A percentile compares a stretch with the other conserved stretches of the same genome.
Conservation (phyloP, 2,797 vertebrate genomes). For the Enteromius thamalakanensis region DNA sequence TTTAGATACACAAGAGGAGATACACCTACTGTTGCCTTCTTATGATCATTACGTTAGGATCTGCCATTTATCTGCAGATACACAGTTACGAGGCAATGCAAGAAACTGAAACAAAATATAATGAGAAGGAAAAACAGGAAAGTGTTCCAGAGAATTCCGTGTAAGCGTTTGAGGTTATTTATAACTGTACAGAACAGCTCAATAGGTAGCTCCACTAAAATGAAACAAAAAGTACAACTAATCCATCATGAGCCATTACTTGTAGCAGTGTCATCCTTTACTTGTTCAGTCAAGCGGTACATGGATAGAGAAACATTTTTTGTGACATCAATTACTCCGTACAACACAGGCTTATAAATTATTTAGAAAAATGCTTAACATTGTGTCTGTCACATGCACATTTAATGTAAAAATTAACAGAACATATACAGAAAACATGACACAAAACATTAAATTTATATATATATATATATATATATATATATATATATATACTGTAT, state of each 20-base stretch:
- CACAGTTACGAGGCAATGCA: slow-evolving; percentile 24
- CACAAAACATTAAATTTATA: neutral
- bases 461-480: neutral
- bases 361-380: neutral
- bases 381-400: neutral
- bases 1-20: slow-evolving; percentile 21
- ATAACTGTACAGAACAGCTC: slow-evolving; percentile 30
- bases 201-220: slow-evolving; percentile 1
- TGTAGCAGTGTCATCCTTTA: neutral
- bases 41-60: neutral
- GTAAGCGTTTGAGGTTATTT: slow-evolving; percentile 29
- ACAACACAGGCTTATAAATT: neutral
- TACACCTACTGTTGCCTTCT: neutral
- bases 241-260: slow-evolving; percentile 20
- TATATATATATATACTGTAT: neutral
- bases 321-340: slow-evolving; percentile 6
- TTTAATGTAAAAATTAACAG: neutral
- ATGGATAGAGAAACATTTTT: slow-evolving; percentile 9
- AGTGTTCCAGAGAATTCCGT: slow-evolving; percentile 1
- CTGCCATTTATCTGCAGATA: neutral
- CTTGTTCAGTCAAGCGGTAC: neutral
- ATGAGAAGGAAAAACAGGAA: neutral
- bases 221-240: slow-evolving; percentile 23
- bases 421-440: neutral
- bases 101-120: neutral